Evolutionary conservation across 2,113 vertebrate species (phyloP).

Genomic region (Motacilla alba): DNA sequence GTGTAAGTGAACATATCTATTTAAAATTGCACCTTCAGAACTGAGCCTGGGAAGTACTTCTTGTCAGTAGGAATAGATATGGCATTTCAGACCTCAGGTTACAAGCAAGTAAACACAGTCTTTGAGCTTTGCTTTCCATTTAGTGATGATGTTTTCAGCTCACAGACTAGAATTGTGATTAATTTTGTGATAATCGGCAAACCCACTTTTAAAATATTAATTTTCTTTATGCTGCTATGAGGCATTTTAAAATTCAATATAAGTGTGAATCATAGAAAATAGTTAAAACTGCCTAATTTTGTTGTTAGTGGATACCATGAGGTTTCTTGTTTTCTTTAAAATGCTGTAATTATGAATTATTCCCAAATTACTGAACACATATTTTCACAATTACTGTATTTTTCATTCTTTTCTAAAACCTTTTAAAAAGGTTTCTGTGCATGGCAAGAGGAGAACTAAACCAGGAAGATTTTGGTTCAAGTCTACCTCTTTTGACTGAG

Average conservation of each 20-base stretch:
- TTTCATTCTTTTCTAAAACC: not conserved
- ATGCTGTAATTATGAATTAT: not conserved
- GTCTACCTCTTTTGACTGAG: not conserved
- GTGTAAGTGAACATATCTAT: not conserved
- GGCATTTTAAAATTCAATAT: not conserved
- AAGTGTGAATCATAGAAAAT: not conserved
- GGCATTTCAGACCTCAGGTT: not conserved
- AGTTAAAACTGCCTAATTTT: not conserved
- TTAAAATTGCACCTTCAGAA: not conserved
- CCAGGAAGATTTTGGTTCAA: not conserved
- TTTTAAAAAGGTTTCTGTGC: not conserved
- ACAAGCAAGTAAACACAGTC: not conserved
- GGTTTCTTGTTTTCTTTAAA: not conserved
- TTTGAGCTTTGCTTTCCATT: not conserved
- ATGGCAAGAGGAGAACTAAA: not conserved
- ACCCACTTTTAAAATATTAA: not conserved
- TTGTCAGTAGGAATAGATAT: not conserved
- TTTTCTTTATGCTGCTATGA: not conserved
- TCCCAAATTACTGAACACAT: not conserved
- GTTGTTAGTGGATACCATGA: not conserved
- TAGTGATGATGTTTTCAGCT: not conserved
- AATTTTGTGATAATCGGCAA: not conserved
- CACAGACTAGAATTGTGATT: not conserved
- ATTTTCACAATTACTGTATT: not conserved
- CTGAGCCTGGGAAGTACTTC: not conserved